Base-by-base conservation (phyloP, 2,888 invertebrate species). In the Eupsilia transversa region DNA sequence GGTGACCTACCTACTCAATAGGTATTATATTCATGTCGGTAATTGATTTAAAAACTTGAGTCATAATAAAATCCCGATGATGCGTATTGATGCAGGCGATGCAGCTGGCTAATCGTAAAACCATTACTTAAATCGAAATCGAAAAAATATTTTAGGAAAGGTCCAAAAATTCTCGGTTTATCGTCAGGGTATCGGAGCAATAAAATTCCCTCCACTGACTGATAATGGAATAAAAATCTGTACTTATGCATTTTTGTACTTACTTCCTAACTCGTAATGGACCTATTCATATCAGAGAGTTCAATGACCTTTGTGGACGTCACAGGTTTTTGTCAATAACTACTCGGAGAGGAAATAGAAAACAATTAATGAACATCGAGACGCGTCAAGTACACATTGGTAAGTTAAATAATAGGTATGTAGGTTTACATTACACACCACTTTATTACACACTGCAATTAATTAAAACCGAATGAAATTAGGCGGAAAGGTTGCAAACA, bases 181-280 rank as follows among this genome's bases (percentile, higher is more conserved):
- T 79, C 76, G 63, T n/a, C 65, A 52, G 23, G 49, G 3, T 82
- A 82, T 66, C 72, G 23, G 23, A 46, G 72, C 12, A 67, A 78
- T 78, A 78, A 80, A 78, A 46, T 66, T 63, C 23, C 38, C 52
- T 60, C 17, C 52, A 64, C 7, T 23, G 0, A 52, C 49, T 56
- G 66, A 61, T 65, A 78, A 57, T 38, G 49, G 33, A 71, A 71
- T 52, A 52, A 70, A 70, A 76, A 56, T 23, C 38, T 30, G 49
- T 23, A n/a, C n/a, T n/a, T n/a, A 33, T 33, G 52, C 27, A 65
- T 65, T 60, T 61, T 60, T 61, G 33, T 27, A 27, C 49, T 10
- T 56, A 49, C 54, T 23, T 71, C 41, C 20, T 27, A 23, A 20
- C 12, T 59, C n/a, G 3, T 52, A 38, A 49, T 35, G 30, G 20